Evolutionary conservation across 2,888 invertebrate genomes (phyloP), one percentile per base, ranked within the genome.

Genomic region (Hirtodrosophila trivittata): DNA sequence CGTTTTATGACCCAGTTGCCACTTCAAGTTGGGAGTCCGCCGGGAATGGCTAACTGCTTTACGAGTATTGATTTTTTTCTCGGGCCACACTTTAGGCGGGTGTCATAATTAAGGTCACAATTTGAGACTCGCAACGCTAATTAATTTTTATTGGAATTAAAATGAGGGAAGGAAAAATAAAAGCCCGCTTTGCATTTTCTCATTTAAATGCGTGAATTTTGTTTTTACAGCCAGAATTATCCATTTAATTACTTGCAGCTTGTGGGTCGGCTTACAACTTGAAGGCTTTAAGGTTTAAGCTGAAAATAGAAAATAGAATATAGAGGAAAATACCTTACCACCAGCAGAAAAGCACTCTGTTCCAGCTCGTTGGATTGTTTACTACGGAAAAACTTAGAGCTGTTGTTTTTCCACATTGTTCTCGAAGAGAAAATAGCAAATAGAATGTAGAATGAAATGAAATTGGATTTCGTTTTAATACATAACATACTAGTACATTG

Each of bases 81-180:
- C 28, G 18, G 46, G 28, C 52, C 18, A 51, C 32, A 47, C 57
- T 58, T 57, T 43, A 18, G 55, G 18, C 39, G 14, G 58, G 52
- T 60, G 57, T 66, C 59, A 85, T 78, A 85, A 82, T 85, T 78
- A 78, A 65, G 57, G 64, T 51, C 60, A 57, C 50, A 50, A 75
- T 74, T 77, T 75, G 41, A 65, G 60, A 50, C 55, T 66, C 64
- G 60, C 42, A 51, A 55, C 43, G 62, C 67, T 80, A 86, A 80
- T 86, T 86, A 80, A 86, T 70, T 86, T 85, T 76, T 80, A 80
- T 85, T 69, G 80, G 35, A 62, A 68, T 77, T 66, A 56, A 38
- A 63, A 49, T 28, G 7, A 8, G 28, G 9, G 5, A n/a, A 28
- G 28, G 9, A 28, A n/a, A 28, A n/a, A 28, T 37, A 37, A 14